A percentile compares a stretch with the other conserved stretches of the same genome.
These are phyloP conservation scores for Osmoderma eremita DNA, from an alignment of 2,888 invertebrate species.

Conservation along the genomic window DNA sequence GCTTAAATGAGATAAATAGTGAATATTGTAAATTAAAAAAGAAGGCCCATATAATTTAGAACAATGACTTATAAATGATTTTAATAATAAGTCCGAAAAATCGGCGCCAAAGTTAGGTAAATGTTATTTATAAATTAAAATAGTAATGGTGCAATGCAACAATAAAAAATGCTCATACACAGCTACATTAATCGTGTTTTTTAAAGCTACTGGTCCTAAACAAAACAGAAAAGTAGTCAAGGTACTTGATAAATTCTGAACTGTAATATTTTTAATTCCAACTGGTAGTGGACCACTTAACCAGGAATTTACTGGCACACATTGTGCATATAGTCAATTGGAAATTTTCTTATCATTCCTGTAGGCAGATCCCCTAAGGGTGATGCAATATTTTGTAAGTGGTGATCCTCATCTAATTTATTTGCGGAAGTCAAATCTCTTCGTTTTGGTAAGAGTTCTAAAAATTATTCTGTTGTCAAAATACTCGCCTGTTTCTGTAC, in stretches of 20 bases:
- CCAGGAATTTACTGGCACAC: slow-evolving; percentile 38
- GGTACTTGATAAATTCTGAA: neutral
- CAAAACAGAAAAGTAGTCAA: slow-evolving; percentile 41
- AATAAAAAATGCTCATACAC: slow-evolving; percentile 41
- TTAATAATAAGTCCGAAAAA: slow-evolving; percentile 36
- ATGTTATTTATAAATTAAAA: slow-evolving; percentile 30
- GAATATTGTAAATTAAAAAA: slow-evolving; percentile 37
- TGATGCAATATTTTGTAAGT: slow-evolving; percentile 3
- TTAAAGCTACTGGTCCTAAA: slow-evolving; percentile 40
- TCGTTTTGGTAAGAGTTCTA: slow-evolving; percentile 16
- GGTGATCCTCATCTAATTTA: slow-evolving; percentile 36
- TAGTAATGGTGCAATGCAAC: slow-evolving; percentile 38
- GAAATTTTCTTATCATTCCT: slow-evolving; percentile 25
- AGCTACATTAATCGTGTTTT: slow-evolving; percentile 31
- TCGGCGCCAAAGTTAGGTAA: slow-evolving; percentile 35
- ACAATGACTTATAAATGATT: slow-evolving; percentile 30
- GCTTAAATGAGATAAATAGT: slow-evolving; percentile 25
- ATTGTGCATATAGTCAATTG: slow-evolving; percentile 40
- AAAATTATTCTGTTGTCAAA: slow-evolving; percentile 25
- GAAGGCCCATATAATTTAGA: slow-evolving; percentile 25
- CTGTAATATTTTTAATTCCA: neutral
- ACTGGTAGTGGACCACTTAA: slow-evolving; percentile 9
- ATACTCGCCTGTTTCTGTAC: slow-evolving; percentile 11
- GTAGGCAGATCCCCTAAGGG: slow-evolving; percentile 31
- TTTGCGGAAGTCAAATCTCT: slow-evolving; percentile 30